Conservation (phyloP, 2,888 invertebrate species). For the Labia minor region DNA sequence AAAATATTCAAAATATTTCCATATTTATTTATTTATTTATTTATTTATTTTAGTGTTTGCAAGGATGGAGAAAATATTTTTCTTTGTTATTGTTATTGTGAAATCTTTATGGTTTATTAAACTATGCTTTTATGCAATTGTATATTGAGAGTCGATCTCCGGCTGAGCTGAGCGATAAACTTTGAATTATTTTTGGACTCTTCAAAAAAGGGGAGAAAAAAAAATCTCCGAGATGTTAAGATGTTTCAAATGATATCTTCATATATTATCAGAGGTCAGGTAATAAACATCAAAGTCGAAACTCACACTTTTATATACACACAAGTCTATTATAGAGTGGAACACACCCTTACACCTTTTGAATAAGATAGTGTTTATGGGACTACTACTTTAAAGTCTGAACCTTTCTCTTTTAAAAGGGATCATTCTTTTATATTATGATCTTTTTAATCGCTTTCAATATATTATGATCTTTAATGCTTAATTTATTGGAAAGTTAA, state of each 20-base stretch:
- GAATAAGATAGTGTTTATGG: neutral
- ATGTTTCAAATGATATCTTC: neutral
- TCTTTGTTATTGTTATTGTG: too few species aligned
- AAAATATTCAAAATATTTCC: too few species aligned
- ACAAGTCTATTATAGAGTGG: neutral
- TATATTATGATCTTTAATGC: too few species aligned
- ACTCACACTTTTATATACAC: neutral
- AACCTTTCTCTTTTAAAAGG: neutral
- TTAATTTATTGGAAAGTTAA: too few species aligned
- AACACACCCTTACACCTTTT: too few species aligned
- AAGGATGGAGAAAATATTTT: too few species aligned
- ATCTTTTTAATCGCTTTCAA: neutral
- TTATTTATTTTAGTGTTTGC: too few species aligned
- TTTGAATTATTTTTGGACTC: neutral
- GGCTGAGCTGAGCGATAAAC: neutral
- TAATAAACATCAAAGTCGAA: constrained; percentile 2
- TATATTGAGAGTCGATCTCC: neutral
- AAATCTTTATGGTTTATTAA: too few species aligned
- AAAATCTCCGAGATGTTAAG: neutral
- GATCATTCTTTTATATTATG: neutral
- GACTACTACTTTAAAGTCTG: neutral
- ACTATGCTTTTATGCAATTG: neutral
- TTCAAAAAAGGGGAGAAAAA: neutral
- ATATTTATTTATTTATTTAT: too few species aligned
- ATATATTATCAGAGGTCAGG: neutral